Conservation (phyloP, 1,140 invertebrate genomes). For the Lepidurus apus region DNA sequence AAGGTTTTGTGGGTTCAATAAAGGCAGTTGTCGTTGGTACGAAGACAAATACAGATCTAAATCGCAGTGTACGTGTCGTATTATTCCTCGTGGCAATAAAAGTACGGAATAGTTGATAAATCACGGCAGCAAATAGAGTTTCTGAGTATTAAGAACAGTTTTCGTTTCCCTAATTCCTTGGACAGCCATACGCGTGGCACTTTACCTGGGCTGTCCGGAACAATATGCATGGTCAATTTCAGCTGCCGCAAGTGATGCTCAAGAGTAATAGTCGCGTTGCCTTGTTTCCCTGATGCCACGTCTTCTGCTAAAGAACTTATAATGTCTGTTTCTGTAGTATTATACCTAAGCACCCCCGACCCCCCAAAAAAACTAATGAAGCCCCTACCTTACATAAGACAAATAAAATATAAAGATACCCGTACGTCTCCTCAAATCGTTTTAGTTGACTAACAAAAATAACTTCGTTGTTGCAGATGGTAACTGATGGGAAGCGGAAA, state of each 20-base stretch:
- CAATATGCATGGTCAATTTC: neutral
- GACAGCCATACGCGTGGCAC: too few relatives aligned
- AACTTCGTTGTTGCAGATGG: neutral
- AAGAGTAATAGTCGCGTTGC: neutral
- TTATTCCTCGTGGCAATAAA: too few relatives aligned
- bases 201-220: too few relatives aligned
- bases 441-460: neutral
- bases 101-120: too few relatives aligned
- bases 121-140: too few relatives aligned
- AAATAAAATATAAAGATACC: neutral
- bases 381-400: neutral
- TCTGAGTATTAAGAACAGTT: too few relatives aligned
- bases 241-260: neutral
- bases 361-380: neutral
- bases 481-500: neutral
- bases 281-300: neutral
- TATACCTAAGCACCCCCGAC: neutral
- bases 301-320: neutral
- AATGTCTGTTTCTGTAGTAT: neutral
- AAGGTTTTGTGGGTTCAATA: too few relatives aligned
- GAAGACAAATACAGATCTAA: too few relatives aligned
- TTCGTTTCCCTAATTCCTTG: too few relatives aligned
- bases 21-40: too few relatives aligned
- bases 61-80: too few relatives aligned
- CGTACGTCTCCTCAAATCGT: neutral